Percentiles rank a stretch among this genome's conserved stretches.
These are phyloP conservation scores for Urophycis tenuis DNA, from an alignment of 2,797 vertebrate genomes.

Conservation along the genomic window DNA sequence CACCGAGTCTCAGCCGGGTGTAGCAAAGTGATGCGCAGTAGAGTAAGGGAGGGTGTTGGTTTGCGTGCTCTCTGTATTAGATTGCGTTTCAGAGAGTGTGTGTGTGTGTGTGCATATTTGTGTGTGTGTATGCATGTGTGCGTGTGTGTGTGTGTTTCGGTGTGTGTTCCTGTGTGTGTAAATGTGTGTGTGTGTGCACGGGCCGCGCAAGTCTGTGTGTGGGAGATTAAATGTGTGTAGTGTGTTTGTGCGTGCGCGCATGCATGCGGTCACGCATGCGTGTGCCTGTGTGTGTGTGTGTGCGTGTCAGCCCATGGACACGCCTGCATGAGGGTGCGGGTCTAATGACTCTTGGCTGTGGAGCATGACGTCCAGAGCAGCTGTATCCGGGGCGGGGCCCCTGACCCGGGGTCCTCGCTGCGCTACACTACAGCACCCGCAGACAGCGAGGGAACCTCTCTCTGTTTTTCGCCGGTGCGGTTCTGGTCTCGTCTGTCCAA, in stretches of 20 bases:
- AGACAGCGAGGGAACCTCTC: too few species aligned
- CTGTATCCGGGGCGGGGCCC: slow-evolving; percentile 61
- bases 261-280: neutral
- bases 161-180: slow-evolving; percentile 13
- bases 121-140: slow-evolving; percentile 5
- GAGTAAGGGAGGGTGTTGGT: neutral
- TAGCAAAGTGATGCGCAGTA: too few species aligned
- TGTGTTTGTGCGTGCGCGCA: neutral
- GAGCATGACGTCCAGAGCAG: slow-evolving; percentile 47
- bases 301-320: neutral
- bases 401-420: too few species aligned
- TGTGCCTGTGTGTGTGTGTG: slow-evolving; percentile 5
- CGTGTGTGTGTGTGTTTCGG: slow-evolving; percentile 11
- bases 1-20: too few species aligned
- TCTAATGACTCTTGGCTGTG: neutral
- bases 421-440: too few species aligned
- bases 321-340: slow-evolving; percentile 4
- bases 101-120: slow-evolving; percentile 7
- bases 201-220: neutral
- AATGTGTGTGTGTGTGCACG: neutral
- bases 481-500: too few species aligned
- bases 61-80: neutral
- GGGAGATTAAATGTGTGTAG: neutral
- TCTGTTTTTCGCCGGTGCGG: too few species aligned
- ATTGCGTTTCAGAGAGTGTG: neutral